A percentile compares a stretch with the other conserved stretches of the same genome.
Conservation (phyloP, 2,888 invertebrate genomes). For the Ophion slaviceki region DNA sequence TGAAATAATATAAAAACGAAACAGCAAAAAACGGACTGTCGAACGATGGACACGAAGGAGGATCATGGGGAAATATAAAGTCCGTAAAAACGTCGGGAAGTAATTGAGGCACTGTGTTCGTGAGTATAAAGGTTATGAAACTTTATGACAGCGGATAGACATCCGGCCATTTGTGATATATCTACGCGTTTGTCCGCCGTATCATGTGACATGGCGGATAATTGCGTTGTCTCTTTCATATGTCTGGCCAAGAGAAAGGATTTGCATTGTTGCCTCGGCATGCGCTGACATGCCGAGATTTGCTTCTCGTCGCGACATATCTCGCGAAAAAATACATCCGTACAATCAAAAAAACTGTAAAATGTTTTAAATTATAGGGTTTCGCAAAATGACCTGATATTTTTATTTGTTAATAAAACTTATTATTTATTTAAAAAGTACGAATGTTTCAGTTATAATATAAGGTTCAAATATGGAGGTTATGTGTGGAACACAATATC, state of each 20-base stretch:
- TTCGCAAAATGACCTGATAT: no score
- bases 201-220: conserved; percentile 44
- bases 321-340: not conserved
- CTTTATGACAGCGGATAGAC: conserved; percentile 48
- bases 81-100: conserved; percentile 30
- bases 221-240: conserved; percentile 53
- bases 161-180: conserved; percentile 24
- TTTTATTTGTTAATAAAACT: no score
- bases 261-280: conserved; percentile 29
- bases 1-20: conserved; percentile 16
- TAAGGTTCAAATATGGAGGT: no score
- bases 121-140: conserved; percentile 48
- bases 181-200: conserved; percentile 15
- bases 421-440: no score
- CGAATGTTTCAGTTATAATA: no score
- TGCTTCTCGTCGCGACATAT: not conserved
- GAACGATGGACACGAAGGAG: not conserved
- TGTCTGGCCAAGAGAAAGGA: conserved; percentile 32
- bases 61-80: not conserved
- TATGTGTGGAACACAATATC: no score
- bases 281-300: conserved; percentile 20
- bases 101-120: conserved; percentile 33
- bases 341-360: not conserved
- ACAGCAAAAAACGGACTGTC: not conserved
- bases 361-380: no score